These are phyloP conservation scores for Mastigias papua DNA, from an alignment of 30 jellyfish, hydroid and myxozoan genomes.

Conservation along the genomic window DNA sequence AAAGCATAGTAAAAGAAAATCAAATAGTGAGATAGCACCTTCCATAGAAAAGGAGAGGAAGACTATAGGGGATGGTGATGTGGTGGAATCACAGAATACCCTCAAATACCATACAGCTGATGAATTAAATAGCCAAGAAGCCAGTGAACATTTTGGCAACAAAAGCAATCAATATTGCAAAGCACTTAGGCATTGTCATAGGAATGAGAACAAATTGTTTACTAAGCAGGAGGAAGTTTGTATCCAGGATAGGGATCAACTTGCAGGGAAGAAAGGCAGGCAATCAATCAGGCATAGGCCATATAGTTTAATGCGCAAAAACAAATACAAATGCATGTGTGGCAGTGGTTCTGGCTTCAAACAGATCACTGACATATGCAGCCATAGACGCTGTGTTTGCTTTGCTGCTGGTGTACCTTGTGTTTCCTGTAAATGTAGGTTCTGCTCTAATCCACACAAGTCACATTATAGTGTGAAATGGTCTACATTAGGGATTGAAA, in stretches of 20 bases:
- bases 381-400: conserved; percentile 84
- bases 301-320: conserved; percentile 33
- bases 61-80: not conserved
- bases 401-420: conserved; percentile 89
- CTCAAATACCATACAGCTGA: not conserved
- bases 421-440: conserved; percentile 81
- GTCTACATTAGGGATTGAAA: conserved; percentile 30
- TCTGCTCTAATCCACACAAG: conserved; percentile 83
- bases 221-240: not conserved
- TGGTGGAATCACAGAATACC: not conserved
- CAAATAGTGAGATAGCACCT: not conserved
- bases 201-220: not conserved
- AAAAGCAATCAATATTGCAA: not conserved
- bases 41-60: not conserved
- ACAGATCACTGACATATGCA: conserved; percentile 79
- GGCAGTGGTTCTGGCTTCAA: conserved; percentile 69
- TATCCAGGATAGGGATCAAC: not conserved
- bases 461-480: conserved; percentile 32
- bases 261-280: not conserved
- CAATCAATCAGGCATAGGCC: conserved; percentile 7
- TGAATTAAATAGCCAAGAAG: not conserved
- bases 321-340: conserved; percentile 78
- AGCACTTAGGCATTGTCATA: not conserved
- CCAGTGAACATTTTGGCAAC: not conserved
- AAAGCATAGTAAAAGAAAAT: conserved; percentile 21